Conservation (phyloP, 1,140 invertebrate genomes). For the Eulimnadia texana region DNA sequence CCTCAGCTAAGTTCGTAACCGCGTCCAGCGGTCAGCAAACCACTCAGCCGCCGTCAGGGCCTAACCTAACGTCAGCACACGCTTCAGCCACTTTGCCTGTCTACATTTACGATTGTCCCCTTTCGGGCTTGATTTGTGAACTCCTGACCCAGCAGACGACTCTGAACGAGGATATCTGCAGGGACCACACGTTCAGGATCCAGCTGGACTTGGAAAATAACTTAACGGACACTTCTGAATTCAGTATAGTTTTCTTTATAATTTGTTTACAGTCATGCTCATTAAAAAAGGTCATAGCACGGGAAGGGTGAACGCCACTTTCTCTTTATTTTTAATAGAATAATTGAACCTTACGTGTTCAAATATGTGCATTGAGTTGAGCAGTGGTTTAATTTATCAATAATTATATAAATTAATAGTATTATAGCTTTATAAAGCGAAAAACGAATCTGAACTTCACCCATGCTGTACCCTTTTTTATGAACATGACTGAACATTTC, state of each 20-base stretch:
- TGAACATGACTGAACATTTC: neutral
- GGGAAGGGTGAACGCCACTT: no score
- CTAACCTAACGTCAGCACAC: conserved; percentile 14
- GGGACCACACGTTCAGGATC: conserved; percentile 29
- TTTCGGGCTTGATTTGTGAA: conserved; percentile 40
- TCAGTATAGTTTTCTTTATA: neutral
- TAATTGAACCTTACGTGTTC: no score
- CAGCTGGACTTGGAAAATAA: neutral
- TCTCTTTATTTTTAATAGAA: no score
- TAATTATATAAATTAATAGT: no score
- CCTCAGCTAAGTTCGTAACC: conserved; percentile 3
- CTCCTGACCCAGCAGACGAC: conserved; percentile 34
- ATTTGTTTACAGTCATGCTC: no score
- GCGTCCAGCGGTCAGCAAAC: conserved; percentile 11
- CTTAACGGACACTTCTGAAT: neutral
- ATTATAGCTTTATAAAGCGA: no score
- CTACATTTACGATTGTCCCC: conserved; percentile 52
- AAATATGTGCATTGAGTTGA: no score
- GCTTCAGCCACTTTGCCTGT: conserved; percentile 39
- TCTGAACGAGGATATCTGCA: conserved; percentile 23
- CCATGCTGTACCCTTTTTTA: no score
- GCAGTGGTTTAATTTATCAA: no score
- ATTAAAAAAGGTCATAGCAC: no score
- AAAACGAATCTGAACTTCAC: no score
- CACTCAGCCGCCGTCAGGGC: neutral